A percentile compares a stretch with the other conserved stretches of the same genome.
These are phyloP conservation scores for Isotomurus palustris DNA, from an alignment of 2,888 invertebrate species.

Conservation along the genomic window DNA sequence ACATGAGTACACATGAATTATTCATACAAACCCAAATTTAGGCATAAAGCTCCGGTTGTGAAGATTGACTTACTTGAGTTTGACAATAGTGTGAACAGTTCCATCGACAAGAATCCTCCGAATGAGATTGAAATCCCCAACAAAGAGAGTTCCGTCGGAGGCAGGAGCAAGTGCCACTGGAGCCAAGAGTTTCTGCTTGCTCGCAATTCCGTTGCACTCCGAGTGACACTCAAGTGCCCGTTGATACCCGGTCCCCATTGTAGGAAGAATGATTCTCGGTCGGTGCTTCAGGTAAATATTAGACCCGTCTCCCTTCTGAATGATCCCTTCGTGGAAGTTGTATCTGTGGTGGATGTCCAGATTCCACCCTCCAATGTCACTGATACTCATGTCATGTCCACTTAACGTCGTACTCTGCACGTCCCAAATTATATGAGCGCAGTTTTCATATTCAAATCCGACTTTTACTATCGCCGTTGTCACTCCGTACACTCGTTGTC, in stretches of 20 bases:
- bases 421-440: slow-evolving; percentile 91
- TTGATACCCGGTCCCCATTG: slow-evolving; percentile 88
- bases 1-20: not conserved
- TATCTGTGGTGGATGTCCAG: slow-evolving; percentile 88
- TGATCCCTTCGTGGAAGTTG: slow-evolving; percentile 94
- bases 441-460: slow-evolving; percentile 91
- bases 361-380: slow-evolving; percentile 97
- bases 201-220: slow-evolving; percentile 76
- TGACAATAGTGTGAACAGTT: slow-evolving; percentile 70
- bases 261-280: slow-evolving; percentile 81
- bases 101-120: slow-evolving; percentile 82
- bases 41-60: not conserved
- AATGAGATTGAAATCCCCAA: slow-evolving; percentile 92
- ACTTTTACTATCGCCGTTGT: slow-evolving; percentile 92
- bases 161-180: slow-evolving; percentile 89
- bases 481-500: slow-evolving; percentile 93
- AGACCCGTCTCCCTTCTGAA: slow-evolving; percentile 96
- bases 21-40: not conserved
- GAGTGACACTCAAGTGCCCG: slow-evolving; percentile 72
- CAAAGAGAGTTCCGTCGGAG: slow-evolving; percentile 87
- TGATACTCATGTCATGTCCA: slow-evolving; percentile 94
- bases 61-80: slow-evolving; percentile 73
- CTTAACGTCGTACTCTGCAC: slow-evolving; percentile 90
- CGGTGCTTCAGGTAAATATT: slow-evolving; percentile 91
- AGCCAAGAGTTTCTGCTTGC: slow-evolving; percentile 75